Percentiles rank a stretch among this genome's conserved stretches.
Conservation (phyloP, 2,113 vertebrate species). For the Garra rufa region DNA sequence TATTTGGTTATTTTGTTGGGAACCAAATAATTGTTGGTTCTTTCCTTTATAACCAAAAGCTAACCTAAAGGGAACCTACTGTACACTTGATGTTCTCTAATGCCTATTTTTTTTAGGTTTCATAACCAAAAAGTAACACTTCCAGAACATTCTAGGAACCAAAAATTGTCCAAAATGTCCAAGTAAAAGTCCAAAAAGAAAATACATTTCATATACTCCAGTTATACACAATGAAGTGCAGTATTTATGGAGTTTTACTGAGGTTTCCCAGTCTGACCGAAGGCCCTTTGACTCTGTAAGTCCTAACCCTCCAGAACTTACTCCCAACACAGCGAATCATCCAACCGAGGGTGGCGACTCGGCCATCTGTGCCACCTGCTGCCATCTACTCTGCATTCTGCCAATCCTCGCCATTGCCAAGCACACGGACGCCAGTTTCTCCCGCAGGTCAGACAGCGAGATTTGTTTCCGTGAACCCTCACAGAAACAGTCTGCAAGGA, state of each 20-base stretch:
- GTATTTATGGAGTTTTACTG: not conserved
- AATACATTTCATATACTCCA: no score
- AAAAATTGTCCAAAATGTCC: no score
- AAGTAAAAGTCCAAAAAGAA: no score
- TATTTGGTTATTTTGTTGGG: no score
- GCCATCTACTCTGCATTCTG: constrained; percentile 61
- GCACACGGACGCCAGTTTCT: not conserved
- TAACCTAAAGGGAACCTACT: no score
- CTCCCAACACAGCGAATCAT: constrained; percentile 19
- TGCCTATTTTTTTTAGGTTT: no score
- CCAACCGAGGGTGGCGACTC: constrained; percentile 50
- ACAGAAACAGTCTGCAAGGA: constrained; percentile 22
- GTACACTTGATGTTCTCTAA: no score
- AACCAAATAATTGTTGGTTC: no score
- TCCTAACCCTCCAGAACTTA: constrained; percentile 25
- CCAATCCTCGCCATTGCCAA: constrained; percentile 50
- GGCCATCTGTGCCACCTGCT: constrained; percentile 67
- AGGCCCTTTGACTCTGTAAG: constrained; percentile 27
- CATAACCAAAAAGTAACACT: no score
- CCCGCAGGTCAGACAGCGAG: constrained; percentile 27
- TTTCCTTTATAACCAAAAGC: no score
- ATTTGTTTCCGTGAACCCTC: not conserved
- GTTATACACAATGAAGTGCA: not conserved
- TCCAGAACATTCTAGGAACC: no score
- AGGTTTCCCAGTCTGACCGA: not conserved